Base-by-base conservation (phyloP, 2,113 vertebrate species). In the Epinephelus fuscoguttatus region DNA sequence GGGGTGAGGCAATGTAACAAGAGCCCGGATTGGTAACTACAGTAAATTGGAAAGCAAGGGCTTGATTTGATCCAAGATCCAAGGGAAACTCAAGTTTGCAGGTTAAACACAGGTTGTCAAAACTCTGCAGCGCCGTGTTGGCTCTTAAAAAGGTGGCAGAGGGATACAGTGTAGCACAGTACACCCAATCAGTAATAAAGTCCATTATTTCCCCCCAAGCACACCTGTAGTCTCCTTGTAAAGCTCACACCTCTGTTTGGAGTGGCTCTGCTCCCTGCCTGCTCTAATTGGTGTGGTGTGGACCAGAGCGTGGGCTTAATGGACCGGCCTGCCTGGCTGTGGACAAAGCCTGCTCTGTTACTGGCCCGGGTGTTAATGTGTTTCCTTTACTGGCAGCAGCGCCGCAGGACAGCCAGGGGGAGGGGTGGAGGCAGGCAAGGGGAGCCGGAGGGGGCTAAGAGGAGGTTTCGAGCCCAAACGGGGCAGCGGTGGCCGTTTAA, bases 311-410 rank as follows among this genome's bases (percentile, higher is more conserved):
- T 66, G 78, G 89, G 82, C 84, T 81, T 88, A 89, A 91, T 87
- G 88, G 91, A 92, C 70, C 33, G 40, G 89, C 71, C 84, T 61
- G 88, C 91, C 88, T 82, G 82, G 73, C 85, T 57, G 63, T 1
- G 87, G 88, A 94, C 94, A 94, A 94, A 94, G 94, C 90, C 76
- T 33, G 77, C 91, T 91, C 94, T 94, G 94, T 94, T 93, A 81
- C 91, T 86, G 90, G 88, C 92, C 60, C 60, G 75, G 76, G 93
- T 93, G 93, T 94, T 94, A 93, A 93, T 94, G 92, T 91, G 94
- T 92, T 93, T 93, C 93, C 92, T 94, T 94, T 94, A 93, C 94
- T 94, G 93, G 94, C 93, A 94, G 89, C 87, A 55, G 88, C 88
- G 88, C 85, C 67, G 80, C 91, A 82, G 82, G 89, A 84, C 89